phyloP scores from a whole-genome alignment of 64 coral and sea anemone species.

The Trachythela sp. region DNA sequence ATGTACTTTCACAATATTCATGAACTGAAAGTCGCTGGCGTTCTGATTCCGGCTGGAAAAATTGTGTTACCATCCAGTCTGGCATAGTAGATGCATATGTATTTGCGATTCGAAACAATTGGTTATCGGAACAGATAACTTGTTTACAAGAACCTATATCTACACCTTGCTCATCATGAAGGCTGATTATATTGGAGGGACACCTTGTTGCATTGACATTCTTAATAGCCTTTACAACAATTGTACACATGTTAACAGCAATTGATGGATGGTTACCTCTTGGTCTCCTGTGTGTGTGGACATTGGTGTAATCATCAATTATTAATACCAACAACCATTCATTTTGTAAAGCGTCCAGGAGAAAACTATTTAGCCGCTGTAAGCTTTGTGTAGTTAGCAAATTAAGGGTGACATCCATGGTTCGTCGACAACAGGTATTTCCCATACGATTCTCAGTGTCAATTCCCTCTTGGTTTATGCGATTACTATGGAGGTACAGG shows the following conservation, averaged over 20 bases:
- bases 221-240: neutral
- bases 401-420: neutral
- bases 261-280: neutral
- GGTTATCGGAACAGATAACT: neutral
- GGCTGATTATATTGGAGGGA: neutral
- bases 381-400: neutral
- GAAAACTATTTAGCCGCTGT: neutral
- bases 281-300: neutral
- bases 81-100: neutral
- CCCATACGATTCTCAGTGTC: conserved; percentile 45
- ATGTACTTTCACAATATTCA: conserved; percentile 1
- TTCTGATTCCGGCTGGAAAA: neutral
- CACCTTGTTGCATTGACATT: neutral
- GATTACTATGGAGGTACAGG: conserved; percentile 22
- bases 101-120: neutral
- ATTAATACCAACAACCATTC: neutral
- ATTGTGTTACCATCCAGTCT: neutral
- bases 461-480: conserved; percentile 58
- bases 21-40: neutral
- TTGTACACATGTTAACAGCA: neutral
- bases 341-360: neutral
- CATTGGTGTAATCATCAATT: neutral
- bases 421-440: conserved; percentile 29
- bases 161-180: neutral
- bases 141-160: neutral